These are phyloP conservation scores for Falcunculus frontatus DNA, from an alignment of 2,113 vertebrate species.

Conservation along the genomic window DNA sequence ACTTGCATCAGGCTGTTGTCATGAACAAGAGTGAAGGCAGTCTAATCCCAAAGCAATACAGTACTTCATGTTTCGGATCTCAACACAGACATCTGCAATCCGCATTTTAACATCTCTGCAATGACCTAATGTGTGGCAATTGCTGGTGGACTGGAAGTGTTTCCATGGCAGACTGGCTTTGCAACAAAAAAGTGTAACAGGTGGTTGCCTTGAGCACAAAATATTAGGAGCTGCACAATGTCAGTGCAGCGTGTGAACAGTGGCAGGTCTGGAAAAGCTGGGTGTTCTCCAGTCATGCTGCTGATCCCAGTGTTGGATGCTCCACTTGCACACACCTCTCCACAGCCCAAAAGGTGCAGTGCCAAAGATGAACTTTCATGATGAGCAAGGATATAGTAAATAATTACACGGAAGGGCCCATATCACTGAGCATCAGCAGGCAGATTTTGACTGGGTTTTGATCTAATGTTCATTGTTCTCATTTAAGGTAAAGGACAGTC, in stretches of 20 bases:
- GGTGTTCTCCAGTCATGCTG: not conserved
- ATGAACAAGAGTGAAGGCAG: not conserved
- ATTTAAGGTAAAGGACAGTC: not conserved
- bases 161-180: slow-evolving; percentile 11
- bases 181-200: not conserved
- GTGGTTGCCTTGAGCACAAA: slow-evolving; percentile 28
- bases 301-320: not conserved
- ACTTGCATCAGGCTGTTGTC: not conserved
- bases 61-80: not conserved
- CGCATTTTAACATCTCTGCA: not conserved
- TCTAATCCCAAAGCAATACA: not conserved
- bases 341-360: not conserved
- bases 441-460: not conserved
- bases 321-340: not conserved
- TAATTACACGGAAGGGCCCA: not conserved
- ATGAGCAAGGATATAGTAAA: not conserved
- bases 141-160: not conserved
- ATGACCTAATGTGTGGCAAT: not conserved
- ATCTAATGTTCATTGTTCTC: not conserved
- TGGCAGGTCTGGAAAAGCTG: not conserved
- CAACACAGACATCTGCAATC: not conserved
- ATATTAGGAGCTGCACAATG: not conserved
- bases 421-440: not conserved
- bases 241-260: not conserved
- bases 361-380: not conserved